Evolutionary conservation across 2,888 invertebrate genomes (phyloP).

Genomic region (Tryphoninae sp.): DNA sequence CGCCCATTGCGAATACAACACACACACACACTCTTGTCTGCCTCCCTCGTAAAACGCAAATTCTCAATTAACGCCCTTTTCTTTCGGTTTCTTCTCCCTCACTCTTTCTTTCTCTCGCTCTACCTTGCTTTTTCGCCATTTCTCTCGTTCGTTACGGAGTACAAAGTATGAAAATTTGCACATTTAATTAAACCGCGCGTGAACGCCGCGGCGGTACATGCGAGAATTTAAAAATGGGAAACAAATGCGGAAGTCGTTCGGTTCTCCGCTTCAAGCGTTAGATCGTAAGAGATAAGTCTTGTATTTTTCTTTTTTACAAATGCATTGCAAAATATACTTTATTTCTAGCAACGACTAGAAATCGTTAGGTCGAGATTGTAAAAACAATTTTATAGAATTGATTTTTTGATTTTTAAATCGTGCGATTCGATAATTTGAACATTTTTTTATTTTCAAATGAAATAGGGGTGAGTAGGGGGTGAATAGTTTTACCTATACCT

Average conservation of each 20-base stretch:
- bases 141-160: background rate
- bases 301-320: background rate
- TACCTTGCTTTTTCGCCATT: background rate
- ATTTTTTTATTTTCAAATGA: too few relatives aligned
- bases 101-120: conserved; percentile 33
- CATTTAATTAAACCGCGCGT: conserved; percentile 33
- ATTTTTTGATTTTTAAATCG: too few relatives aligned
- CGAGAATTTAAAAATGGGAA: background rate
- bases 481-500: too few relatives aligned
- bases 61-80: conserved; percentile 75
- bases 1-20: background rate
- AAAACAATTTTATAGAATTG: too few relatives aligned
- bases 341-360: background rate
- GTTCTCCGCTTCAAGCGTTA: too few relatives aligned
- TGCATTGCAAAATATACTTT: background rate
- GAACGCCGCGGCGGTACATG: background rate
- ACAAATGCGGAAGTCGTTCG: background rate
- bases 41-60: conserved; percentile 76
- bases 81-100: conserved; percentile 2
- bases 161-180: conserved; percentile 55
- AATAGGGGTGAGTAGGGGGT: too few relatives aligned
- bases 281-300: background rate
- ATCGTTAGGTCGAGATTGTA: too few relatives aligned
- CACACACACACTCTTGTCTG: conserved; percentile 58
- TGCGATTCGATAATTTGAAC: too few relatives aligned